Evolutionary conservation across 2,797 vertebrate species (phyloP).

Genomic region (Myotis planiceps): DNA sequence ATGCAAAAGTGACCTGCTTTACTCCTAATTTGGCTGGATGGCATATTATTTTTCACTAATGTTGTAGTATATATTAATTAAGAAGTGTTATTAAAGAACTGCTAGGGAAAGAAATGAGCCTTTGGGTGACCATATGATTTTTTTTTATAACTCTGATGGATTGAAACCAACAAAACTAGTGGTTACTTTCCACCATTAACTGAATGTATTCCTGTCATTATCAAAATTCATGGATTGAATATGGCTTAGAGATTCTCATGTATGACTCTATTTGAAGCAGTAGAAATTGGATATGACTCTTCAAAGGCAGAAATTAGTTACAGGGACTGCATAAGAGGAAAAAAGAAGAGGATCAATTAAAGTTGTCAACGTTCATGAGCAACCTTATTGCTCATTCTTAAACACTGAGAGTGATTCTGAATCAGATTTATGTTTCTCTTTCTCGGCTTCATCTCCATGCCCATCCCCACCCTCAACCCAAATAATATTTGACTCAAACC

Average conservation of each 20-base stretch:
- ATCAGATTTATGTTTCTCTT: not conserved
- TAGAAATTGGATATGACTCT: slow-evolving; percentile 49
- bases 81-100: slow-evolving; percentile 46
- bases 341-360: not conserved
- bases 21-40: slow-evolving; percentile 36
- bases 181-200: slow-evolving; percentile 40
- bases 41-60: slow-evolving; percentile 53
- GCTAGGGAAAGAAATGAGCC: slow-evolving; percentile 44
- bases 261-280: not conserved
- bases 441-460: not conserved
- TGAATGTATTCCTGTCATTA: slow-evolving; percentile 22
- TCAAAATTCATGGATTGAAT: slow-evolving; percentile 10
- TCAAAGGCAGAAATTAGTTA: slow-evolving; percentile 57
- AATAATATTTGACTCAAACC: slow-evolving; percentile 38
- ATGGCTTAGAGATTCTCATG: not conserved
- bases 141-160: slow-evolving; percentile 5
- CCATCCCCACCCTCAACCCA: not conserved
- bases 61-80: slow-evolving; percentile 60
- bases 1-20: slow-evolving; percentile 7
- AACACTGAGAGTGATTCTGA: not conserved
- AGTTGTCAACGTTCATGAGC: not conserved
- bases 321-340: not conserved
- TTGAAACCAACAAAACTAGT: not conserved
- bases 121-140: slow-evolving; percentile 32
- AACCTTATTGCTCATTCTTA: not conserved